These are phyloP conservation scores for Ciconia boyciana DNA, from an alignment of 2,113 vertebrate species.

Conservation along the genomic window DNA sequence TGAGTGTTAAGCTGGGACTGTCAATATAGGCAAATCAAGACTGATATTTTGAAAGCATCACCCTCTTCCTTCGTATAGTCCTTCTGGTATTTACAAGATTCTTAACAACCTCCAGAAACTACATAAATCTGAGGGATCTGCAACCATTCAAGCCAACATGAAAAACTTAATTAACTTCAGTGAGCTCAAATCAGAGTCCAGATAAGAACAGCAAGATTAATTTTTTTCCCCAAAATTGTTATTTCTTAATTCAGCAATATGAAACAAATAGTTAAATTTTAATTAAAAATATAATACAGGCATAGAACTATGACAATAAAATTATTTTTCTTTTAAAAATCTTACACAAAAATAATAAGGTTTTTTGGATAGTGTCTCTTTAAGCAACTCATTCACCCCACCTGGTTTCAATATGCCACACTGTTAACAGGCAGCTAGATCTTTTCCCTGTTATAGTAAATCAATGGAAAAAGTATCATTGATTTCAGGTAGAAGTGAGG, in stretches of 20 bases:
- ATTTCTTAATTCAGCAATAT: background rate
- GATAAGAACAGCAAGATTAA: background rate
- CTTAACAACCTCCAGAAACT: background rate
- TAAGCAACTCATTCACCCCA: background rate
- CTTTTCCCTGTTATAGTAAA: background rate
- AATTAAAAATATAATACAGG: background rate
- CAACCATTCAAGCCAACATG: background rate
- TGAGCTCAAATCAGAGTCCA: background rate
- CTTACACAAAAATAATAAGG: background rate
- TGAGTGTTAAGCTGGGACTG: background rate
- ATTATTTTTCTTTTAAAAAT: background rate
- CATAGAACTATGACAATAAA: background rate
- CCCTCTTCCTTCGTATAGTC: background rate
- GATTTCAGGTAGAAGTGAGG: constrained; percentile 16
- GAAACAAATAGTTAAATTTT: background rate
- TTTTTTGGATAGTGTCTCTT: background rate
- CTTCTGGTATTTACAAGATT: background rate
- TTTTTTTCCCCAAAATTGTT: background rate
- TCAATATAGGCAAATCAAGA: background rate
- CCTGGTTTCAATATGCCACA: background rate
- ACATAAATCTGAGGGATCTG: background rate
- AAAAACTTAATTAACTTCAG: background rate
- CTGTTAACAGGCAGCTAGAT: background rate
- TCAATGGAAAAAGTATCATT: constrained; percentile 1
- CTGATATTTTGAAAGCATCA: background rate